Base-by-base conservation (phyloP, 1,140 invertebrate species). In the Pentalonia nigronervosa region DNA sequence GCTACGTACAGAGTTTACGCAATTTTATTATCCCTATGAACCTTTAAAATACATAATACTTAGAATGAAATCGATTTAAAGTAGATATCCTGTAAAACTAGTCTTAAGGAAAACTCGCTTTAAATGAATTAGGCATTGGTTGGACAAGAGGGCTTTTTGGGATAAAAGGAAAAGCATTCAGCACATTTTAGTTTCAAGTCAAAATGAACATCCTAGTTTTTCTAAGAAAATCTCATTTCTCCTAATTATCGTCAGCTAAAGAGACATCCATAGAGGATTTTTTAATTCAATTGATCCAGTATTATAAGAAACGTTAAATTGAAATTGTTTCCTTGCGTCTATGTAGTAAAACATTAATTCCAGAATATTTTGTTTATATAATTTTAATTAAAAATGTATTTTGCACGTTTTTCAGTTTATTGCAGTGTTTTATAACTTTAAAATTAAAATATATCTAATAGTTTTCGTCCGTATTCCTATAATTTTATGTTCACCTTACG, bases 51-150 rank as follows among this genome's bases (percentile, higher is more conserved):
- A 90, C 11, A 21, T 90, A 41, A 90, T 90, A 90, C 53, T 41
- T n/a, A 60, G 45, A 47, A 90, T n/a, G 7, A 30, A 90, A 90
- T 90, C 53, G 56, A 90, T 90, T 90, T 90, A 90, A 90, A 67
- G 53, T 21, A 90, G 53, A 90, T 67, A 7, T 41, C 30, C 21
- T 67, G 36, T 67, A 45, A 90, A 90, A 67, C 53, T 90, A 47
- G 14, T 67, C 30, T 90, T 90, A 56, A 90, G 21, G 8, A 14
- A 25, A 67, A 90, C 67, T 90, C 25, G 53, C 7, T 47, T 90
- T 90, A 90, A 90, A 60, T 41, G 53, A 90, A 67, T 90, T 90
- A 90, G 89, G 36, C 56, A 36, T 60, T 45, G 89, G 36, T 45
- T 6, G 89, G 89, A n/a, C 41, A 90, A 45, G 89, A 20, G 11